These are phyloP conservation scores for Procavia capensis DNA, from an alignment of 2,113 vertebrate genomes.

Conservation along the genomic window DNA sequence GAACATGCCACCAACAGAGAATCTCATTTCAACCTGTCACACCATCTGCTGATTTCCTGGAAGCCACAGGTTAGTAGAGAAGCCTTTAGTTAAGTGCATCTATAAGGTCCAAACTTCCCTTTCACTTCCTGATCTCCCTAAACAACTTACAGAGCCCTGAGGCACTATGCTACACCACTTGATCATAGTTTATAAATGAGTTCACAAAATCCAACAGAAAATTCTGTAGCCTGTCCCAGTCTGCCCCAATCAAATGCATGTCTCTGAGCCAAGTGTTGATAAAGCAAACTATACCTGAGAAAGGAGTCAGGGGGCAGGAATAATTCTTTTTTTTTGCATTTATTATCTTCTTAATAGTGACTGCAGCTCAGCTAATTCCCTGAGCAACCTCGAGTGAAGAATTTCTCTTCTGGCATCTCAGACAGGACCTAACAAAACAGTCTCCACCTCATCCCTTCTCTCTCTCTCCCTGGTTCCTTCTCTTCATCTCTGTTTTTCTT, in stretches of 20 bases:
- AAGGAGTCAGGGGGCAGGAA: background rate
- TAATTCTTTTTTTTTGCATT: background rate
- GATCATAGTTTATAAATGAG: background rate
- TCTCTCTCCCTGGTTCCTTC: background rate
- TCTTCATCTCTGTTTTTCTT: background rate
- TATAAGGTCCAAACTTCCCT: background rate
- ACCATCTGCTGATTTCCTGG: background rate
- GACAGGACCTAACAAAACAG: background rate
- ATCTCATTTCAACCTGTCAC: background rate
- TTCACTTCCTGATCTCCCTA: background rate
- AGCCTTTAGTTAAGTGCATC: background rate
- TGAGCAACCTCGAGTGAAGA: background rate
- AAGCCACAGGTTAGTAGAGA: background rate
- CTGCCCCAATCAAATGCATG: background rate
- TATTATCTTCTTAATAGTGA: fast-evolving
- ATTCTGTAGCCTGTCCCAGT: background rate
- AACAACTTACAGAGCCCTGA: background rate
- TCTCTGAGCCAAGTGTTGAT: background rate
- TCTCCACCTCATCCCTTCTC: too few species aligned
- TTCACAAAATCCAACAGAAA: background rate
- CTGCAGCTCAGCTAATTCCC: background rate
- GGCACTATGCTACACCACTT: background rate
- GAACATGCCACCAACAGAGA: background rate
- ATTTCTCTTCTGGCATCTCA: background rate
- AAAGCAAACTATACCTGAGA: background rate